Percentiles rank a stretch among this genome's conserved stretches.
Evolutionary conservation across 23 tunicate genomes (phyloP).

Genomic region (Oikopleura albicans): DNA sequence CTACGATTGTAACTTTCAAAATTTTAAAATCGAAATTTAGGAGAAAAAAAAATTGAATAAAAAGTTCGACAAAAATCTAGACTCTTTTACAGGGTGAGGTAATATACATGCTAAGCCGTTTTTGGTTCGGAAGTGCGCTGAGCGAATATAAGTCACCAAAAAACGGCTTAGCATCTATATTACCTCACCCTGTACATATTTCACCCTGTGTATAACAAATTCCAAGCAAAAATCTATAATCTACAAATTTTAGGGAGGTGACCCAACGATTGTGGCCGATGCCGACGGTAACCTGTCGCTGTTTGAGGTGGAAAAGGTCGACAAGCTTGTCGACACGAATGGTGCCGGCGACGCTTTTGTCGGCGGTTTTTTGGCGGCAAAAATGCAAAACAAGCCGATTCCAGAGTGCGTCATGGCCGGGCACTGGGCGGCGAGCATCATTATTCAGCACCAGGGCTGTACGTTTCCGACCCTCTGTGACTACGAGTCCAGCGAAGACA

Average conservation of each 20-base stretch:
- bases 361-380: slow-evolving; percentile 4
- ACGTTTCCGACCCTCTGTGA: background rate
- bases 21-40: too few species aligned
- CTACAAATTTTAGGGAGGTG: background rate
- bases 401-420: background rate
- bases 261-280: slow-evolving; percentile 7
- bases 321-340: background rate
- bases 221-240: too few species aligned
- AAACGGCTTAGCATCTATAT: too few species aligned
- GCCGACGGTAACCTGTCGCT: background rate
- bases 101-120: too few species aligned
- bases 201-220: too few species aligned
- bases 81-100: too few species aligned
- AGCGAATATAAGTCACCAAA: too few species aligned
- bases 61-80: too few species aligned
- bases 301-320: background rate
- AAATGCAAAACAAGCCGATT: background rate
- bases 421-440: background rate
- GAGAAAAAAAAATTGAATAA: too few species aligned
- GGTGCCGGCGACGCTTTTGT: slow-evolving; percentile 17
- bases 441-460: background rate
- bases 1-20: too few species aligned
- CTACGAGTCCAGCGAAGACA: background rate
- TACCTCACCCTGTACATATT: too few species aligned
- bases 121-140: too few species aligned